A percentile compares a stretch with the other conserved stretches of the same genome.
phyloP scores from a whole-genome alignment of 2,113 vertebrate genomes.

The Amazona guildingii region DNA sequence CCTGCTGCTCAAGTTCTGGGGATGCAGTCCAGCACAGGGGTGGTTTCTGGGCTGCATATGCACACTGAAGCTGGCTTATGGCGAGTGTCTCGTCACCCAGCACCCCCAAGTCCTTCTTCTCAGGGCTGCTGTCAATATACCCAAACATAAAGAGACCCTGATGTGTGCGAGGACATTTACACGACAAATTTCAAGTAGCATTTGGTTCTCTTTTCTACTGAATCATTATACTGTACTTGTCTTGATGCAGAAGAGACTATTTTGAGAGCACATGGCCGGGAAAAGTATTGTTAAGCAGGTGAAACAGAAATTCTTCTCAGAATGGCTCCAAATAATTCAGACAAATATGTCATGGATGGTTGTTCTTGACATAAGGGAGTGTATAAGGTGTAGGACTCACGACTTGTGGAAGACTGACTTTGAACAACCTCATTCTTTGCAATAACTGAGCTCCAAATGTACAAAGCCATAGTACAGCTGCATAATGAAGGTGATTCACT shows the following conservation, averaged over 20 bases:
- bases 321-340: slow-evolving; percentile 20
- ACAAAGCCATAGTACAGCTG: background rate
- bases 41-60: background rate
- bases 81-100: background rate
- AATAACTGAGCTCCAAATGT: background rate
- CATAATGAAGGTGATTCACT: slow-evolving; percentile 4
- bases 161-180: background rate
- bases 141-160: background rate
- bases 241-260: background rate
- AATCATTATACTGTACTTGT: background rate
- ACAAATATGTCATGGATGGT: slow-evolving; percentile 4
- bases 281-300: slow-evolving; percentile 26
- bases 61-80: background rate
- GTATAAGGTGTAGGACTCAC: background rate
- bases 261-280: slow-evolving; percentile 23
- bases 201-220: background rate
- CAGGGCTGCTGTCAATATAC: background rate
- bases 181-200: background rate
- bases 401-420: background rate
- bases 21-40: background rate
- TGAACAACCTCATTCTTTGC: background rate
- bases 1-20: background rate
- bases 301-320: background rate
- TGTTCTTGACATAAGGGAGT: slow-evolving; percentile 8
- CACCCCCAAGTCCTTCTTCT: background rate